Evolutionary conservation across 2,113 vertebrate genomes (phyloP), one percentile per base, ranked within the genome.

Genomic region (Tenrec ecaudatus): DNA sequence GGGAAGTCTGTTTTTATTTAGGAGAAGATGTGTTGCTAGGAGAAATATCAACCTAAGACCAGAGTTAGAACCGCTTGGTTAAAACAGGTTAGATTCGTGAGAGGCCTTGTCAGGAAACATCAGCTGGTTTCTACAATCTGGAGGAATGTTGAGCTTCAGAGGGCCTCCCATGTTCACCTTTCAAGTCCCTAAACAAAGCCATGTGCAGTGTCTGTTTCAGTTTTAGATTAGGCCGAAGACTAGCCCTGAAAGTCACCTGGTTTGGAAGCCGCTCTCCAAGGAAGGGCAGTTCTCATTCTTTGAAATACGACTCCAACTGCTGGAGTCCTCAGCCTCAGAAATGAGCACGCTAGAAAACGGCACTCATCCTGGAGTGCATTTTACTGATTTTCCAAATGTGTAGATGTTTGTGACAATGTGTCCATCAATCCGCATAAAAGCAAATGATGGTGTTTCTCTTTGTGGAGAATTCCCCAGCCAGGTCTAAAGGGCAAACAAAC

Each of bases 1-100:
- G 79, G 60, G 73, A 94, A 27, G 83, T 90, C 88, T 97, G 93
- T 73, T 96, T 95, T 94, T 95, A 88, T 92, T 93, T 83, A 94
- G 86, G 69, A 85, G 73, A 90, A 83, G 90, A 82, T 43, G 29
- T 90, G 85, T 82, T 95, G 68, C 82, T 90, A 95, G 78, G 89
- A 94, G 86, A 87, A 90, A 53, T 81, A 92, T 86, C 73, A 81
- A 36, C 53, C 79, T 91, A 87, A 95, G 78, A 93, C 80, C 80
- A 86, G 81, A 86, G 77, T 94, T 91, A 94, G 93, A 95, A 89
- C 90, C 93, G 77, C 71, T 94, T 81, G 77, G 53, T 88, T 93
- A 86, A 29, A 85, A 93, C 88, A 93, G 85, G 80, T 95, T 83
- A 92, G 82, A 83, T 38, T 95, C 92, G 75, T 88, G 95, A 89